Evolutionary conservation across 2,888 invertebrate genomes (phyloP).

Genomic region (Perizoma flavofasciatum): DNA sequence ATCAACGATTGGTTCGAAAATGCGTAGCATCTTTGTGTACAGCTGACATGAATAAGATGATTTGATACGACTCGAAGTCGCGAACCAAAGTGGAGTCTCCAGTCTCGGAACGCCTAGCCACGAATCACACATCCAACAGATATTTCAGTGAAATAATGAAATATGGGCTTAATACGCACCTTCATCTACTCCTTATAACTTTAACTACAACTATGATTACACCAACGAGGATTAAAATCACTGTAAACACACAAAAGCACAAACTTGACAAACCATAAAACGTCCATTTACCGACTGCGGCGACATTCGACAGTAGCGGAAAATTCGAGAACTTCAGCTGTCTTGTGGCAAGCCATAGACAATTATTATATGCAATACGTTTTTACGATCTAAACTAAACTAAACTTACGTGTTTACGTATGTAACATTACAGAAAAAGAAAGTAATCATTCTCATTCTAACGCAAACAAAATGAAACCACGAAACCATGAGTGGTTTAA

Average conservation of each 20-base stretch:
- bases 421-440: too few species aligned
- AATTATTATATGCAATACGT: neutral
- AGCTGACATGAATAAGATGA: conserved; percentile 80
- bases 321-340: conserved; percentile 60
- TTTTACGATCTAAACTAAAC: too few species aligned
- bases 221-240: conserved; percentile 72
- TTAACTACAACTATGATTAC: conserved; percentile 77
- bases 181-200: conserved; percentile 87
- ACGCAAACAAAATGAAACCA: too few species aligned
- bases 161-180: conserved; percentile 66
- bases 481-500: too few species aligned
- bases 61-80: conserved; percentile 58
- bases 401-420: too few species aligned
- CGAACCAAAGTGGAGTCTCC: conserved; percentile 56
- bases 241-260: conserved; percentile 86
- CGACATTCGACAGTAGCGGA: conserved; percentile 72
- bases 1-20: conserved; percentile 60
- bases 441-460: too few species aligned
- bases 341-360: conserved; percentile 48
- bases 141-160: conserved; percentile 45
- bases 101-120: conserved; percentile 71
- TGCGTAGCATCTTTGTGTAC: conserved; percentile 83
- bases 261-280: conserved; percentile 86
- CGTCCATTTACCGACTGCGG: conserved; percentile 87
- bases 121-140: conserved; percentile 41